Base-by-base conservation (phyloP, 1,140 invertebrate species). In the Drosophila pectinifera region DNA sequence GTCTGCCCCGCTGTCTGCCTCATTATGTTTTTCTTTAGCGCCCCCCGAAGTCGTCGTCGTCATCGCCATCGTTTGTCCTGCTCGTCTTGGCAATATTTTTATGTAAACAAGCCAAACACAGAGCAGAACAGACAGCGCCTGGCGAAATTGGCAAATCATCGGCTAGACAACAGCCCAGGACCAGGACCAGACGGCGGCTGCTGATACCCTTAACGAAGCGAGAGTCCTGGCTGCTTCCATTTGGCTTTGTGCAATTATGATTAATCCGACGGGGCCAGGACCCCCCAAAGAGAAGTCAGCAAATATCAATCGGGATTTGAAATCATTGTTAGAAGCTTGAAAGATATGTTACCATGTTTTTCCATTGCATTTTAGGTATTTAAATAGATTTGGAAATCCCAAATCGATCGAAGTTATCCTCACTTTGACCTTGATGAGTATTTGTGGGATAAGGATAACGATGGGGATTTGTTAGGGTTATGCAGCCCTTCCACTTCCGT, bases 201-300 rank as follows among this genome's bases (percentile, higher is more conserved):
- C 56, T 65, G 57, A 53, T 53, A 53, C 31, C 28, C 56, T 55
- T 78, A 74, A 78, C 79, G 74, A 82, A 74, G 63, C 49, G 34
- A 67, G 51, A 26, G 72, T 59, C 73, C 54, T 80, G 24, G 56
- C 65, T 43, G 38, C 54, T 65, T 59, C 53, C 61, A 55, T 20
- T 67, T 76, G 70, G 78, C 81, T 84, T 84, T 84, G 81, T 73
- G 77, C 81, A 84, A 84, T 84, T 84, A 84, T 69, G 61, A 36
- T 39, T 68, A 53, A 43, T 51, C 38, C 38, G 18, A 22, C 0
- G 31, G 49, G 20, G 18, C 2, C 7, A 8, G 36, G 1, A 2
- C 14, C 36, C 36, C 14, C 36, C 5, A 38, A 38, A n/a, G 14
- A 38, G 49, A 10, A 8, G 28, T 10, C 3, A 28, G 3, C 22